These are phyloP conservation scores for Leucoraja erinaceus DNA, from an alignment of 2,113 vertebrate species.

Conservation along the genomic window DNA sequence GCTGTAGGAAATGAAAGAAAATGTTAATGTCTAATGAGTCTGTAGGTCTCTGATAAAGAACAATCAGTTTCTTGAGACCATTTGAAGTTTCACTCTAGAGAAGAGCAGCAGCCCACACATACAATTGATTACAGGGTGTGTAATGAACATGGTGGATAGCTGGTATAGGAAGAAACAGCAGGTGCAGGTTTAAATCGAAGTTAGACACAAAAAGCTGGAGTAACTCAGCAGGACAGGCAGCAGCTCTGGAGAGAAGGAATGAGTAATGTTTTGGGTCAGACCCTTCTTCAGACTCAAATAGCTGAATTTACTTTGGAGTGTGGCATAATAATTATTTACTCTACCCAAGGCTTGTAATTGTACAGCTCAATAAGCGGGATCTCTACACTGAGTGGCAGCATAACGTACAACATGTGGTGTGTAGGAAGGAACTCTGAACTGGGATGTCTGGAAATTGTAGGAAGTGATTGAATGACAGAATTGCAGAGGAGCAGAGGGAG, in stretches of 20 bases:
- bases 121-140: background rate
- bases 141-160: background rate
- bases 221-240: too few relatives aligned
- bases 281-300: too few relatives aligned
- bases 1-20: slow-evolving; percentile 6
- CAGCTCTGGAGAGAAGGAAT: too few relatives aligned
- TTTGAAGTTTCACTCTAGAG: background rate
- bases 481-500: background rate
- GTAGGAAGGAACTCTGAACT: too few relatives aligned
- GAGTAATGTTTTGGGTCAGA: too few relatives aligned
- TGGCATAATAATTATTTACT: background rate
- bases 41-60: background rate
- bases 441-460: background rate
- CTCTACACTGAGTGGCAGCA: background rate
- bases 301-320: background rate
- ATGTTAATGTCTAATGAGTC: background rate
- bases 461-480: background rate
- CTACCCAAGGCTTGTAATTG: background rate
- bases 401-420: background rate
- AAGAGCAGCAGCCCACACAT: background rate
- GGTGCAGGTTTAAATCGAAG: too few relatives aligned
- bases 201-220: too few relatives aligned
- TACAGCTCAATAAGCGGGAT: background rate
- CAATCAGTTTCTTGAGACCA: background rate
- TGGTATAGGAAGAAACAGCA: too few relatives aligned